A percentile compares a stretch with the other conserved stretches of the same genome.
Evolutionary conservation across 2,113 vertebrate genomes (phyloP).

Genomic region (Cryptotis parvus): DNA sequence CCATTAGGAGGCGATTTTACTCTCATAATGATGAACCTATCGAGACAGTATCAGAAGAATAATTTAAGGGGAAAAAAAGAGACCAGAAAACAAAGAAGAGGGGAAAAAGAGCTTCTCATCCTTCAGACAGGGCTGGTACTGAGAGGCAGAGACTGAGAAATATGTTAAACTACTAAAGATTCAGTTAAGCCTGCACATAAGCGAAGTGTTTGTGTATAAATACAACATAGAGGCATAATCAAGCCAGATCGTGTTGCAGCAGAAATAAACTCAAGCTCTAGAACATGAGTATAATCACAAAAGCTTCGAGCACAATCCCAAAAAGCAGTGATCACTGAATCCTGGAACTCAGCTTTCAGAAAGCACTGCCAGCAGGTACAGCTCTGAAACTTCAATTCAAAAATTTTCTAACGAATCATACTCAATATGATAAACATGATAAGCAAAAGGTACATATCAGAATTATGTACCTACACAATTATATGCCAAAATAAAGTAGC

Average conservation of each 20-base stretch:
- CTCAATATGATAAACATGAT: background rate
- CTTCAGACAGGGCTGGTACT: background rate
- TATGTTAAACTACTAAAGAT: background rate
- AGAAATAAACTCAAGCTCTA: background rate
- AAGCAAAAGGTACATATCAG: background rate
- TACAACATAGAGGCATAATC: background rate
- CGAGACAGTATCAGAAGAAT: background rate
- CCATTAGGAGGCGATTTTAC: too few species aligned
- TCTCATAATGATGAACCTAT: background rate
- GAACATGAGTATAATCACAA: background rate
- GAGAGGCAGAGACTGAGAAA: background rate
- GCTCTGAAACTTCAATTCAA: background rate
- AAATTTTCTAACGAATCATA: background rate
- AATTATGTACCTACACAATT: background rate
- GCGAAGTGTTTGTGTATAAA: too few species aligned
- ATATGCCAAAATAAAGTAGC: background rate
- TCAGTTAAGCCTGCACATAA: background rate
- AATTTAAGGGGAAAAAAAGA: background rate
- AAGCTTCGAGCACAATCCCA: background rate
- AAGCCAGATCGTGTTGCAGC: background rate
- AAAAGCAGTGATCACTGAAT: background rate
- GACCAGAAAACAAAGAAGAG: background rate
- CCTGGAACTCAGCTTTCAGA: background rate
- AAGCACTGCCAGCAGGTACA: conserved; percentile 7
- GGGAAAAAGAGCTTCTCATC: background rate